These are phyloP conservation scores for Odontothrips loti DNA, from an alignment of 2,888 invertebrate species.

Conservation along the genomic window DNA sequence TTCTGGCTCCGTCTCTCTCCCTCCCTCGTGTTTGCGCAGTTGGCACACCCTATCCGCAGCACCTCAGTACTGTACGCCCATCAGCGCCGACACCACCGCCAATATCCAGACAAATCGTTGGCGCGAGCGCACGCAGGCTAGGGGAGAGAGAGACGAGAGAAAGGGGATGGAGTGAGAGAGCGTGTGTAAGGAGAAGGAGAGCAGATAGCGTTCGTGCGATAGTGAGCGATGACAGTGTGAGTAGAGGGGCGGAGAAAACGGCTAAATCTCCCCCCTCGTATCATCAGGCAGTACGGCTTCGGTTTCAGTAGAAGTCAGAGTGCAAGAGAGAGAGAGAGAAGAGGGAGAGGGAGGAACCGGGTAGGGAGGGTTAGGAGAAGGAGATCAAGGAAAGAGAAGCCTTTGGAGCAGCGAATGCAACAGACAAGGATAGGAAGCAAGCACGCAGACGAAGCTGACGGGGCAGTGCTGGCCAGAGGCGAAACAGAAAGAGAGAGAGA, in stretches of 20 bases:
- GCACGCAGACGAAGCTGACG: no score
- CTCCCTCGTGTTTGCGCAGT: neutral
- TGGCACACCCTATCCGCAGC: no score
- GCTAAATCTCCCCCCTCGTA: neutral
- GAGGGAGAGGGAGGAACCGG: no score
- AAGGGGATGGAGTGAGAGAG: neutral
- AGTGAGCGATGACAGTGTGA: neutral
- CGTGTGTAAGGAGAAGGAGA: neutral
- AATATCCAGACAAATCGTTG: neutral
- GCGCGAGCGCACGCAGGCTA: neutral
- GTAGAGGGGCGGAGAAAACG: neutral
- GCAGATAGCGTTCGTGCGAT: neutral
- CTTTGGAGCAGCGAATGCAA: neutral
- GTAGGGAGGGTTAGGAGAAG: no score
- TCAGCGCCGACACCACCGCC: no score
- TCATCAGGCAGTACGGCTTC: constrained; percentile 1
- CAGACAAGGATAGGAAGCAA: neutral
- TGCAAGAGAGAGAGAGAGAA: neutral
- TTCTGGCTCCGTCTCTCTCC: neutral
- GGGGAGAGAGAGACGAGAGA: neutral
- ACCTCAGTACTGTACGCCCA: no score
- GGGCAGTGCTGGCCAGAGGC: no score
- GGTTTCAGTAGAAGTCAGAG: neutral
- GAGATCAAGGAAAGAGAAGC: neutral
- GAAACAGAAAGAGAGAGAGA: no score